phyloP scores from a whole-genome alignment of 2,113 vertebrate genomes.

The Sphaerodactylus townsendi region DNA sequence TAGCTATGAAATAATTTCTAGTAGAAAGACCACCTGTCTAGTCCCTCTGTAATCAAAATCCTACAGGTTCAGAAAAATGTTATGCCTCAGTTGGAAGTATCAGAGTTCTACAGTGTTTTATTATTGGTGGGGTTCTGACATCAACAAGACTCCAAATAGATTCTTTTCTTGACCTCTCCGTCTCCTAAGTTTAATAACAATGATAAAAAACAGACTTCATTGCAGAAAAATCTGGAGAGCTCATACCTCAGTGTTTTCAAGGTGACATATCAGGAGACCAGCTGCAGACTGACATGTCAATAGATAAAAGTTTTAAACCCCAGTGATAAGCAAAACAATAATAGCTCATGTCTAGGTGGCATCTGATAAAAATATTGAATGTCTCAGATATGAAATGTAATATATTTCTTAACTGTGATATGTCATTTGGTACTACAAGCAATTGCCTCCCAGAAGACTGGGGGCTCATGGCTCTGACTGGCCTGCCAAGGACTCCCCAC shows the following conservation, averaged over 20 bases:
- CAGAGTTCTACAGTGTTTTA: neutral
- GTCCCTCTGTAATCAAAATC: neutral
- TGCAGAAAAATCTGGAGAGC: neutral
- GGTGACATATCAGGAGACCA: neutral
- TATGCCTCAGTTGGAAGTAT: neutral
- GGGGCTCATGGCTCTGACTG: neutral
- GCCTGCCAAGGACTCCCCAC: neutral
- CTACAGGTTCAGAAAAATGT: neutral
- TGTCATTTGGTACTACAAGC: neutral
- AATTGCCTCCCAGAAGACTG: neutral
- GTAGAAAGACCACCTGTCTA: neutral
- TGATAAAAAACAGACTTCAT: neutral
- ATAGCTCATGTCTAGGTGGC: neutral
- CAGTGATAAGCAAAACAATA: neutral
- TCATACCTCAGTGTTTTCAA: neutral
- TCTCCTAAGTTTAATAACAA: neutral
- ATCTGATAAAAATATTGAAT: constrained; percentile 15
- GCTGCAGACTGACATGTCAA: neutral
- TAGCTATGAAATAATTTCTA: neutral
- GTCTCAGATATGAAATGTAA: neutral
- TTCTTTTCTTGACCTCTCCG: neutral
- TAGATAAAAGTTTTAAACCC: neutral
- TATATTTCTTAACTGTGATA: neutral
- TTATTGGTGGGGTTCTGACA: neutral
- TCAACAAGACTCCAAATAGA: neutral